Conservation (phyloP, 2,888 invertebrate genomes). For the Hemaris fuciformis region DNA sequence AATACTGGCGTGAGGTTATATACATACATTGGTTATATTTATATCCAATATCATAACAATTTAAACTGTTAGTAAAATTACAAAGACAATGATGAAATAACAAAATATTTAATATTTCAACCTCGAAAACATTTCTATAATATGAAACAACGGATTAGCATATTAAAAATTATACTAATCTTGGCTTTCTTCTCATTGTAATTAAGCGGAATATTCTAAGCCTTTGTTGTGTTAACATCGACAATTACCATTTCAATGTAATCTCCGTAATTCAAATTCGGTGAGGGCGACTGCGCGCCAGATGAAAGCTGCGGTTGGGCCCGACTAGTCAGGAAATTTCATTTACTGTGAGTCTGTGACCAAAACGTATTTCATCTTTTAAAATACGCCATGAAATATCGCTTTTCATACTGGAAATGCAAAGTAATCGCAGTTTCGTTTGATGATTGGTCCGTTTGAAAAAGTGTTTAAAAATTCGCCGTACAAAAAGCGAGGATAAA, state of each 20-base stretch:
- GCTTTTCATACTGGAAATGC: too few species aligned
- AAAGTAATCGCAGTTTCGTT: too few species aligned
- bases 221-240: conserved; percentile 2
- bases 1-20: too few species aligned
- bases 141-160: neutral
- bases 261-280: conserved; percentile 2
- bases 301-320: neutral
- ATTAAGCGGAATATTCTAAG: neutral
- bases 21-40: too few species aligned
- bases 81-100: too few species aligned
- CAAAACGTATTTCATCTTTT: neutral
- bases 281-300: neutral
- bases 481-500: too few species aligned
- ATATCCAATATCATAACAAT: too few species aligned
- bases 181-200: neutral
- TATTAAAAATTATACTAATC: neutral
- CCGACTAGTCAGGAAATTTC: neutral
- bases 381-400: too few species aligned
- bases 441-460: too few species aligned
- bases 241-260: conserved; percentile 6
- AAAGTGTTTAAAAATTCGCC: too few species aligned
- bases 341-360: neutral
- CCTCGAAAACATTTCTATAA: neutral
- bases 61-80: too few species aligned
- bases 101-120: neutral